Percentiles rank a stretch among this genome's conserved stretches.
Conservation (phyloP, 2,113 vertebrate species). For the Larimichthys crocea region DNA sequence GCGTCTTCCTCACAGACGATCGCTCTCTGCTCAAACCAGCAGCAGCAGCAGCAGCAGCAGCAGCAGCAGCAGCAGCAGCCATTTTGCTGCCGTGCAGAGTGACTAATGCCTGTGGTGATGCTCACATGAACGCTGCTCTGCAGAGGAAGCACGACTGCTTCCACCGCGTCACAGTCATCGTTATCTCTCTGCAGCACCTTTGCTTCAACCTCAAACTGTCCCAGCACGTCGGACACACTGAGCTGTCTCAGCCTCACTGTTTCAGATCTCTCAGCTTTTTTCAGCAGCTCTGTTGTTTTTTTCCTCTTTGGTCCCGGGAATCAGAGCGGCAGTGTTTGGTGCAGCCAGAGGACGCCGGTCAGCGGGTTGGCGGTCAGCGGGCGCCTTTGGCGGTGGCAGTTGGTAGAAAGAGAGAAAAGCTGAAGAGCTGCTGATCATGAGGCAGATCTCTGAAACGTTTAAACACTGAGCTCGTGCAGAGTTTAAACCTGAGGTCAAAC, state of each 20-base stretch:
- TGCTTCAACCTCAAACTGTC: too few species aligned
- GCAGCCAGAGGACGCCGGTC: conserved; percentile 8
- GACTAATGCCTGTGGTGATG: conserved; percentile 54
- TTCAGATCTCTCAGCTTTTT: background rate
- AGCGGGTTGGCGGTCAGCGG: background rate
- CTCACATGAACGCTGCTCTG: conserved; percentile 35
- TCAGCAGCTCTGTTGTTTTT: background rate
- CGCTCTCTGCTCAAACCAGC: background rate
- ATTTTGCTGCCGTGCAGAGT: conserved; percentile 61
- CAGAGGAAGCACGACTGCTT: conserved; percentile 29
- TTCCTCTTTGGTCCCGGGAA: conserved; percentile 22
- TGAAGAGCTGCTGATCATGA: background rate
- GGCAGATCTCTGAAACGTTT: background rate
- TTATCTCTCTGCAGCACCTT: conserved; percentile 7
- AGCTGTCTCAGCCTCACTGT: background rate
- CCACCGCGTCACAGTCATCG: conserved; percentile 26
- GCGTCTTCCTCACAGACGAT: background rate
- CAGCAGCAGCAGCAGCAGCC: conserved; percentile 37
- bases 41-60: conserved; percentile 22
- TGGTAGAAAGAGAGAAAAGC: background rate
- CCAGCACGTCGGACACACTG: background rate
- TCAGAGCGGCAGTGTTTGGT: conserved; percentile 40
- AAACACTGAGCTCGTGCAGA: background rate
- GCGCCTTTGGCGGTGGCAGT: conserved; percentile 8
- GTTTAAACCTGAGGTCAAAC: too few species aligned